A percentile compares a stretch with the other conserved stretches of the same genome.
phyloP scores from a whole-genome alignment of 2,888 invertebrate species.

The Blomia tropicalis region DNA sequence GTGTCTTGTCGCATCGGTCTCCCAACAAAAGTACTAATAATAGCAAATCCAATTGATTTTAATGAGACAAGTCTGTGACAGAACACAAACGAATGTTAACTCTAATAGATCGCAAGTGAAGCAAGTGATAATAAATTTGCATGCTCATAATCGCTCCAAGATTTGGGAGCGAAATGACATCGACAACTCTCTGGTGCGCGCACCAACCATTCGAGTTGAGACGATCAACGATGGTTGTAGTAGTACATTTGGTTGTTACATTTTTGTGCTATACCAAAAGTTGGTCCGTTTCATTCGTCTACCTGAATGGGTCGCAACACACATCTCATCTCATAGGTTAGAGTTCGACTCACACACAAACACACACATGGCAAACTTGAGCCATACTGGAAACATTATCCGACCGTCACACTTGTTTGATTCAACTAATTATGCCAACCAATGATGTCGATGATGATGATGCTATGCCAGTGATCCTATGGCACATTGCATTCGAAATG shows the following conservation, averaged over 20 bases:
- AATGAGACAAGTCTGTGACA: background rate
- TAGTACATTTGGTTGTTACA: too few relatives aligned
- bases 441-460: too few relatives aligned
- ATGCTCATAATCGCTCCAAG: background rate
- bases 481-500: too few relatives aligned
- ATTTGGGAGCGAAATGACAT: constrained; percentile 1
- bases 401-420: background rate
- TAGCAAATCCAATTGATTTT: constrained; percentile 13
- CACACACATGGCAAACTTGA: background rate
- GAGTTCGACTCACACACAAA: background rate
- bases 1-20: too few relatives aligned
- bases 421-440: background rate
- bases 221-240: too few relatives aligned
- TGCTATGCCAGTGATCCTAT: too few relatives aligned
- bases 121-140: constrained; percentile 15
- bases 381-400: too few relatives aligned
- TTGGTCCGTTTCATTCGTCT: too few relatives aligned
- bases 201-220: too few relatives aligned
- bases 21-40: constrained; percentile 5
- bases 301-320: too few relatives aligned
- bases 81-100: background rate
- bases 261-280: too few relatives aligned
- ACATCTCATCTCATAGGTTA: too few relatives aligned
- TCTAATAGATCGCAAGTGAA: constrained; percentile 10
- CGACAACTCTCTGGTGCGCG: background rate